Percentiles rank a stretch among this genome's conserved stretches.
phyloP scores from a whole-genome alignment of 2,113 vertebrate species.

The Otus sunia region DNA sequence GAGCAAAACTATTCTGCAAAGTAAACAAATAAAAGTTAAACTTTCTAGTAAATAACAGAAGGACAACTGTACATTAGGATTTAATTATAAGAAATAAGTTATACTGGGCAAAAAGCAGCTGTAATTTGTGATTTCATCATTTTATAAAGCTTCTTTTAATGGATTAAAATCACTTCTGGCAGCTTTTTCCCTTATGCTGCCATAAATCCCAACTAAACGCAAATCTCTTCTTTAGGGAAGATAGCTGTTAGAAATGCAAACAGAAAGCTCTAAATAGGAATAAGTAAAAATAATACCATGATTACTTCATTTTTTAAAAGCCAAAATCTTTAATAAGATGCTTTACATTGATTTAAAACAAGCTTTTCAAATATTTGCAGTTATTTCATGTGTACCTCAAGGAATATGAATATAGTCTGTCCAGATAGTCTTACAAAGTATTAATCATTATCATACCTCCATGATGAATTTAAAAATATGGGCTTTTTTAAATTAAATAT shows the following conservation, averaged over 20 bases:
- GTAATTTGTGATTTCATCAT: not conserved
- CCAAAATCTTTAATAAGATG: not conserved
- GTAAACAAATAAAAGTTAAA: constrained; percentile 1
- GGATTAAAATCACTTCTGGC: constrained; percentile 10
- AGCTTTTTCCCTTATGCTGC: not conserved
- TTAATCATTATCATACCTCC: not conserved
- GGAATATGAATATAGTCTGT: not conserved
- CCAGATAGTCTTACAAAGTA: not conserved
- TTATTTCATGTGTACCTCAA: not conserved
- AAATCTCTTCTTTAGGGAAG: not conserved
- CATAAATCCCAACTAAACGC: not conserved
- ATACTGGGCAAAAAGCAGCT: not conserved
- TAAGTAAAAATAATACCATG: not conserved
- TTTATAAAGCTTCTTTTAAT: constrained; percentile 24
- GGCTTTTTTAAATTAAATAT: not conserved
- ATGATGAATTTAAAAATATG: not conserved
- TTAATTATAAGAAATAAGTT: not conserved
- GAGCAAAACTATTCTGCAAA: not conserved
- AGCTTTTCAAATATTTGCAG: not conserved
- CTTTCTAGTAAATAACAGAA: not conserved
- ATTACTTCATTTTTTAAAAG: not conserved
- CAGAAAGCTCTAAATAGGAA: constrained; percentile 1
- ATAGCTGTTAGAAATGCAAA: constrained; percentile 13
- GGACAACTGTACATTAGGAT: not conserved
- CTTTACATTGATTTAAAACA: not conserved